Percentiles rank a stretch among this genome's conserved stretches.
phyloP scores from a whole-genome alignment of 2,113 vertebrate species.

The Zosterops borbonicus region DNA sequence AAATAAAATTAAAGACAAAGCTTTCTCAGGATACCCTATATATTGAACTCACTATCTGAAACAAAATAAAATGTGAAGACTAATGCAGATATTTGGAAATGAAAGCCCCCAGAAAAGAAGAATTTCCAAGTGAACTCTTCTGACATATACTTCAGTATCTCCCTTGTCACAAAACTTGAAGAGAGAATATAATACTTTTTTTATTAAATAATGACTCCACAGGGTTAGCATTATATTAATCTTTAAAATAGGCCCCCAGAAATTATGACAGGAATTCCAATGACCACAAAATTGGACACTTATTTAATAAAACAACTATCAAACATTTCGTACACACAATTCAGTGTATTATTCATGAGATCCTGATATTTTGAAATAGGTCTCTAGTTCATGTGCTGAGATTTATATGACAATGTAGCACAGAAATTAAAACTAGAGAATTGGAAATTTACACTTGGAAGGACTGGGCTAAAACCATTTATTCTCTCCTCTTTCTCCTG shows the following conservation, averaged over 20 bases:
- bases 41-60: neutral
- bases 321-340: neutral
- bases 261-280: neutral
- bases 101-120: neutral
- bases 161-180: neutral
- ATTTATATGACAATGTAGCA: neutral
- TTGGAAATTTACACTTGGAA: neutral
- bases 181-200: neutral
- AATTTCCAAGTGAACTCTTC: neutral
- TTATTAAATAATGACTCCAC: neutral
- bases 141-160: neutral
- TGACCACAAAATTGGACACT: neutral
- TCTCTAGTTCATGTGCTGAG: neutral
- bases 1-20: neutral
- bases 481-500: neutral
- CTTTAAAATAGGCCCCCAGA: neutral
- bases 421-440: neutral
- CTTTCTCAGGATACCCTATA: neutral
- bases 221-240: neutral
- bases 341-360: neutral
- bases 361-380: neutral
- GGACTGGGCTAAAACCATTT: neutral
- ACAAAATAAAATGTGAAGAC: neutral
- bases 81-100: neutral
- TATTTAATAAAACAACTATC: neutral